Percentiles rank a stretch among this genome's conserved stretches.
Conservation (phyloP, 2,113 vertebrate genomes). For the Scophthalmus maximus region DNA sequence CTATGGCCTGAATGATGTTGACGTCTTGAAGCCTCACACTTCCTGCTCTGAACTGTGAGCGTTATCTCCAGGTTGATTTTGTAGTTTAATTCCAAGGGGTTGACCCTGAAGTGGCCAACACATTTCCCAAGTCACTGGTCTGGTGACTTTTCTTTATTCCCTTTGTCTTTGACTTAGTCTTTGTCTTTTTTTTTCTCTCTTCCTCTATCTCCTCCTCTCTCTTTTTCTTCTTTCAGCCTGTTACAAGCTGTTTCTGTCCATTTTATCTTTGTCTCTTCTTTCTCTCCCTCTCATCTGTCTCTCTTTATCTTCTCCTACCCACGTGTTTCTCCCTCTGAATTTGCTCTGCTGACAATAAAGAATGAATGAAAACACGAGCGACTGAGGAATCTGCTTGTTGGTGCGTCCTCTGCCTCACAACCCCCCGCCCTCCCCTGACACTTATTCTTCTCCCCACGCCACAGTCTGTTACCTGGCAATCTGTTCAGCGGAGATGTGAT, state of each 20-base stretch:
- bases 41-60: neutral
- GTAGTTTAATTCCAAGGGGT: neutral
- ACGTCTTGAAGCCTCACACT: neutral
- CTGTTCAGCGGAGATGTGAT: conserved; percentile 61
- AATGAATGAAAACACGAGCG: conserved; percentile 45
- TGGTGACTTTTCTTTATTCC: conserved; percentile 1
- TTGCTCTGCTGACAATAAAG: conserved; percentile 57
- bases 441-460: neutral
- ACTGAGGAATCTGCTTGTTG: conserved; percentile 43
- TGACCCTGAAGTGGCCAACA: neutral
- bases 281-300: conserved; percentile 22
- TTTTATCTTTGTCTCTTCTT: conserved; percentile 24
- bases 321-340: conserved; percentile 32
- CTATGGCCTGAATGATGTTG: no score
- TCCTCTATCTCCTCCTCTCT: neutral
- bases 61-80: conserved; percentile 3
- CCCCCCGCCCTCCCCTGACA: conserved; percentile 42
- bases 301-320: conserved; percentile 14
- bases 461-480: conserved; percentile 60
- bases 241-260: conserved; percentile 5
- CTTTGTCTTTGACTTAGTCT: conserved; percentile 9
- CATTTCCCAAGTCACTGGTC: conserved; percentile 13
- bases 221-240: conserved; percentile 4
- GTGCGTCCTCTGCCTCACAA: conserved; percentile 41
- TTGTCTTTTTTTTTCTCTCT: neutral